These are phyloP conservation scores for Argyrosomus regius DNA, from an alignment of 2,797 vertebrate genomes.

Conservation along the genomic window DNA sequence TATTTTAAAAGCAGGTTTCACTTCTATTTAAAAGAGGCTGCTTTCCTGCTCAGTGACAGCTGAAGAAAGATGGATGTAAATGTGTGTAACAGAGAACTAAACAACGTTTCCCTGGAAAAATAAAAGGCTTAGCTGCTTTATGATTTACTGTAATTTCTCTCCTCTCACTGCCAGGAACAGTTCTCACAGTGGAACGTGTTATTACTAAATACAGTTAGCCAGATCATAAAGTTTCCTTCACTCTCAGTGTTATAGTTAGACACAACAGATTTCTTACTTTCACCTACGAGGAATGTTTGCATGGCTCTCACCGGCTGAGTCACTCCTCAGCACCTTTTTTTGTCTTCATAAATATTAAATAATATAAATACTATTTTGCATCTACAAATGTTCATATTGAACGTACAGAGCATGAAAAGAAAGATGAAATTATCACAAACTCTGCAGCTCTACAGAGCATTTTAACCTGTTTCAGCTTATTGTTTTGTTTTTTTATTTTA, in stretches of 20 bases:
- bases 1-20: not conserved
- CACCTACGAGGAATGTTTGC: not conserved
- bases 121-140: not conserved
- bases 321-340: not conserved
- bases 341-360: not conserved
- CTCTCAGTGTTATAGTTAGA: not conserved
- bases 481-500: too few species aligned
- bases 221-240: not conserved
- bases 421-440: too few species aligned
- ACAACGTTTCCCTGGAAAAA: not conserved
- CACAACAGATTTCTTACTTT: not conserved
- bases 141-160: not conserved
- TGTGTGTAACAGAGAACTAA: not conserved
- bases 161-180: not conserved
- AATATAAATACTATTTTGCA: not conserved
- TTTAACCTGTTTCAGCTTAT: too few species aligned
- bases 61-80: not conserved
- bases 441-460: too few species aligned
- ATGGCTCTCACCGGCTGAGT: not conserved
- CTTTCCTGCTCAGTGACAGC: not conserved
- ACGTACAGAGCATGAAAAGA: too few species aligned
- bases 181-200: too few species aligned
- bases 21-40: too few species aligned
- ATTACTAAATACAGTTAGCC: not conserved
- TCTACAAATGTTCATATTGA: too few species aligned